phyloP scores from a whole-genome alignment of 1,140 invertebrate genomes.

The Stegodyphus dumicola region DNA sequence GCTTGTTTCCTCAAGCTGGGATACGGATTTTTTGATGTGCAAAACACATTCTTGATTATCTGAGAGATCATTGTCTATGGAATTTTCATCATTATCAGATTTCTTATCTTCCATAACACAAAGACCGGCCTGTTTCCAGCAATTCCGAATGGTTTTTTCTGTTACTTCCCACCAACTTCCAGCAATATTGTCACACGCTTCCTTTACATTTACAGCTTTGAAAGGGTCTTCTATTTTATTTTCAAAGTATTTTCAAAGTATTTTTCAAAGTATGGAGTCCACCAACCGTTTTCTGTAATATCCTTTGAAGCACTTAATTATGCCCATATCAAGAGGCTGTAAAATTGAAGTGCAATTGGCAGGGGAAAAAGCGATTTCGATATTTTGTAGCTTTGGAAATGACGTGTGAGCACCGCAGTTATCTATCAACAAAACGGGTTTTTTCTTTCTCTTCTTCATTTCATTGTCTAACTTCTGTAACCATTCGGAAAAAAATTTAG shows the following conservation, averaged over 20 bases:
- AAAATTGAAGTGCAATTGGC: too few species aligned
- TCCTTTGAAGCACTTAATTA: too few species aligned
- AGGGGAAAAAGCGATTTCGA: too few species aligned
- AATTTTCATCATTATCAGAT: constrained; percentile 16
- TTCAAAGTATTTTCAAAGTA: too few species aligned
- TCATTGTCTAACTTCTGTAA: too few species aligned
- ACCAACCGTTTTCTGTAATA: too few species aligned
- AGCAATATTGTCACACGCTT: not conserved
- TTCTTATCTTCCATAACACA: not conserved
- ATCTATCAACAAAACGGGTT: not conserved
- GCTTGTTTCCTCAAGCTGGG: constrained; percentile 9
- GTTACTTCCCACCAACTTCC: constrained; percentile 17
- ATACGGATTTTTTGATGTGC: constrained; percentile 3
- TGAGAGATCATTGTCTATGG: constrained; percentile 3
- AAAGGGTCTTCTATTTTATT: too few species aligned
- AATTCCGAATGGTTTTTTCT: constrained; percentile 13
- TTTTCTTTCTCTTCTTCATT: too few species aligned
- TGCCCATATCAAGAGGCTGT: too few species aligned
- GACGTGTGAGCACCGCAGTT: not conserved
- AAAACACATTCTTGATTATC: constrained; percentile 18
- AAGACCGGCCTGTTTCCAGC: constrained; percentile 9
- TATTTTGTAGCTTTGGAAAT: not conserved
- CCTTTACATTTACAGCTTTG: too few species aligned
- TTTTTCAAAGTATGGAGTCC: constrained; percentile 73
- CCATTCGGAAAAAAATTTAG: too few species aligned